Conservation (phyloP, 2,888 invertebrate genomes). For the Temnothorax ravouxi region DNA sequence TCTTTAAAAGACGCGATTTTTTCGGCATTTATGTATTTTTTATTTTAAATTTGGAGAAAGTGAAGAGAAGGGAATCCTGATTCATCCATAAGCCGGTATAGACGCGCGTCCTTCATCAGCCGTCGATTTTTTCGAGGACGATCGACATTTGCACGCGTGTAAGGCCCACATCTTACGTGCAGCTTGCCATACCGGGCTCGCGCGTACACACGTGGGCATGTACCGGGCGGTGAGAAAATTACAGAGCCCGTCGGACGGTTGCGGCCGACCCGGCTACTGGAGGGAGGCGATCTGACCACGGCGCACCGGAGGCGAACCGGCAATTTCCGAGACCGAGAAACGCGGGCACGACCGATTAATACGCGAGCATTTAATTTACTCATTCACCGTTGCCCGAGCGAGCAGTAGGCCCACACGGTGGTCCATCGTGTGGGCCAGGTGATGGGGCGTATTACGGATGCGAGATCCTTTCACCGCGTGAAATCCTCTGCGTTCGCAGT, state of each 20-base stretch:
- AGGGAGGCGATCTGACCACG: constrained; percentile 56
- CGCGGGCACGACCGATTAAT: constrained; percentile 79
- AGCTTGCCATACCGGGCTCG: constrained; percentile 12
- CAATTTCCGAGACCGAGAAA: constrained; percentile 80
- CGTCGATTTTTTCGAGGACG: constrained; percentile 41
- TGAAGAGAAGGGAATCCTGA: constrained; percentile 1
- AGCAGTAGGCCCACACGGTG: constrained; percentile 64
- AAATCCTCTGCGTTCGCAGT: not conserved
- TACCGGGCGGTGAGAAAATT: constrained; percentile 82
- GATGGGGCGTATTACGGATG: constrained; percentile 65
- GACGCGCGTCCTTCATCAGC: constrained; percentile 36
- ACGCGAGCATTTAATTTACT: constrained; percentile 81
- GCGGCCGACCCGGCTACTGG: constrained; percentile 74
- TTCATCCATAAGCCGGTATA: not conserved
- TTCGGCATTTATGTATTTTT: not conserved
- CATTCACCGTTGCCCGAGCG: constrained; percentile 76
- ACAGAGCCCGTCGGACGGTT: constrained; percentile 75
- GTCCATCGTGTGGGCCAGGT: constrained; percentile 67
- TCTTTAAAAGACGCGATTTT: not conserved
- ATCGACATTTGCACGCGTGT: constrained; percentile 15
- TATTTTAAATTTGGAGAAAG: not conserved
- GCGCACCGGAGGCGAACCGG: constrained; percentile 75
- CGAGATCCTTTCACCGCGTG: constrained; percentile 34
- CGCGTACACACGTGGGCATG: constrained; percentile 68
- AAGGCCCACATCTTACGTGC: constrained; percentile 25